These are phyloP conservation scores for Pangasius sanitwongsei DNA, from an alignment of 2,797 vertebrate species.

Conservation along the genomic window DNA sequence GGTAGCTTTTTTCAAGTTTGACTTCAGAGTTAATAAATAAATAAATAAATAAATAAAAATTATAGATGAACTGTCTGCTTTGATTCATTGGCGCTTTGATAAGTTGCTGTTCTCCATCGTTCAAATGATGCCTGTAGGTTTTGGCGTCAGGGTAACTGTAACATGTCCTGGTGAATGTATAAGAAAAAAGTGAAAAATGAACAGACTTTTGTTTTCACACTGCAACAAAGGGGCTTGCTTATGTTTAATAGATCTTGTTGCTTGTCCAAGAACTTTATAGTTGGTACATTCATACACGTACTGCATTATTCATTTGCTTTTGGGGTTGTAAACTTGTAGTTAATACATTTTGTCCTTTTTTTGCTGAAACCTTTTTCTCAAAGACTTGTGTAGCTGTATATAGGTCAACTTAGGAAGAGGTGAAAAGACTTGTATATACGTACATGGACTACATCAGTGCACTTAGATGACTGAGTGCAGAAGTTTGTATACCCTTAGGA, in stretches of 20 bases:
- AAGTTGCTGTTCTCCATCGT: conserved; percentile 29
- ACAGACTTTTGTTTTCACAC: neutral
- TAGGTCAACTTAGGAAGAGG: neutral
- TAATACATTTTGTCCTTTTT: neutral
- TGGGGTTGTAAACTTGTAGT: neutral
- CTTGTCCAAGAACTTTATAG: neutral
- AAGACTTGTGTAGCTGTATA: neutral
- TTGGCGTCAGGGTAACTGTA: conserved; percentile 15
- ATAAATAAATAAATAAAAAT: neutral
- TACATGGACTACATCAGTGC: neutral
- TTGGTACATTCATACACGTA: neutral
- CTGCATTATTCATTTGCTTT: neutral
- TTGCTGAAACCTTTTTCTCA: neutral
- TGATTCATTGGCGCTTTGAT: conserved; percentile 28
- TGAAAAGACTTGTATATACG: neutral
- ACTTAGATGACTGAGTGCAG: neutral
- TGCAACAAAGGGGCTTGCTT: neutral
- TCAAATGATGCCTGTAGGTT: conserved; percentile 29
- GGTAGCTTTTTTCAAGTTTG: neutral
- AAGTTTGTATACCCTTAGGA: conserved; percentile 13
- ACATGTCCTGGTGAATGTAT: conserved; percentile 41
- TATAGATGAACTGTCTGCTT: conserved; percentile 21
- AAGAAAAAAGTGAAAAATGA: neutral
- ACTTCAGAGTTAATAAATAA: conserved; percentile 17
- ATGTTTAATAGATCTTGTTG: neutral